A percentile compares a stretch with the other conserved stretches of the same genome.
Evolutionary conservation across 1,140 invertebrate genomes (phyloP).

Genomic region (Helicoverpa armigera): DNA sequence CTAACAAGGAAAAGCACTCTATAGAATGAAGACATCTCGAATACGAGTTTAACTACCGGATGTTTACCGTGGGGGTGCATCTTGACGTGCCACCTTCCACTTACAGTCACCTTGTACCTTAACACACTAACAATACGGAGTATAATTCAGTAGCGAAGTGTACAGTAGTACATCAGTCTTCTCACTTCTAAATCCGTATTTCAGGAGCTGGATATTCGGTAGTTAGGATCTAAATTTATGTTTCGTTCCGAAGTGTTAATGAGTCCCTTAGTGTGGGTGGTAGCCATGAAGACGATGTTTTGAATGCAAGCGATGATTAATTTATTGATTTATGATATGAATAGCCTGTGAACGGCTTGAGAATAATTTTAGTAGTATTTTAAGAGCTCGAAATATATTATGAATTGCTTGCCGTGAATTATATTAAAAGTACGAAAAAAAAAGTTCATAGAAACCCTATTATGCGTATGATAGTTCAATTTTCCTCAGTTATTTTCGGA

Average conservation of each 20-base stretch:
- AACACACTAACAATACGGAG: constrained; percentile 41
- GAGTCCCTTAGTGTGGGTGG: constrained; percentile 53
- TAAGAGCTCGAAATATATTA: background rate
- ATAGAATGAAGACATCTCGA: constrained; percentile 61
- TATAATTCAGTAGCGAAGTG: constrained; percentile 35
- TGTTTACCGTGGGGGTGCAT: constrained; percentile 60
- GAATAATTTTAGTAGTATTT: background rate
- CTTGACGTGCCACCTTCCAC: constrained; percentile 20
- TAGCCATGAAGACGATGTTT: constrained; percentile 14
- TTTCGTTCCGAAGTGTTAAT: constrained; percentile 43
- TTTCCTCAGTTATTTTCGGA: no score
- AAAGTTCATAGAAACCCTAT: no score
- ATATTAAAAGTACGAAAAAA: background rate
- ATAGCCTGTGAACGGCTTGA: background rate
- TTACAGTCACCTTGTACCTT: constrained; percentile 46
- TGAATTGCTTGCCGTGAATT: background rate
- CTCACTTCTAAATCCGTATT: constrained; percentile 41
- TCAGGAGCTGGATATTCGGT: constrained; percentile 21
- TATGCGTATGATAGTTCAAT: no score
- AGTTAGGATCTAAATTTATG: constrained; percentile 43
- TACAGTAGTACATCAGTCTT: constrained; percentile 15
- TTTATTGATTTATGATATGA: constrained; percentile 26
- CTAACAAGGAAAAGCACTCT: constrained; percentile 65
- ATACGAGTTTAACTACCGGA: constrained; percentile 65
- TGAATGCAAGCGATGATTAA: constrained; percentile 22